Percentiles rank a stretch among this genome's conserved stretches.
Conservation (phyloP, 2,113 vertebrate species). For the Monarcha castaneiventris region DNA sequence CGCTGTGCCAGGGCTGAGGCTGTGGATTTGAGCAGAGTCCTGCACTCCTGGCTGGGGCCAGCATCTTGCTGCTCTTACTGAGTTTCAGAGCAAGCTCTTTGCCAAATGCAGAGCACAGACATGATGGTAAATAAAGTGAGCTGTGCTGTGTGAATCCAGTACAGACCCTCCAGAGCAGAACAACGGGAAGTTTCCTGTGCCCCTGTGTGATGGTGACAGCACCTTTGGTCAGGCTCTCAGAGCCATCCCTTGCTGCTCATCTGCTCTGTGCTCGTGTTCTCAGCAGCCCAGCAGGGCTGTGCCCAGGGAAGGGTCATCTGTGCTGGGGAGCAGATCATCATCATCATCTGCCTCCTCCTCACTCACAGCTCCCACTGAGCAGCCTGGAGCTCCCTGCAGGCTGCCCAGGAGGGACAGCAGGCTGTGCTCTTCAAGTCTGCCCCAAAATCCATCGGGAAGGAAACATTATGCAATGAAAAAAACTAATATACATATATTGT, state of each 20-base stretch:
- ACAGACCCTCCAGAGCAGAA: background rate
- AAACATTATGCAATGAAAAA: background rate
- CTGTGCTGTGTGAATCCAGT: background rate
- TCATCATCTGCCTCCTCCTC: background rate
- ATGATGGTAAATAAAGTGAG: background rate
- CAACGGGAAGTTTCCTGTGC: background rate
- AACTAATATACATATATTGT: background rate
- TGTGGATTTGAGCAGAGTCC: background rate
- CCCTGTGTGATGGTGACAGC: fast-evolving
- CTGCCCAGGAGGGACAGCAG: background rate
- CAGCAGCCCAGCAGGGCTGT: background rate
- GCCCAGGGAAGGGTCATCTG: background rate
- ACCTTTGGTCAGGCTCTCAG: background rate
- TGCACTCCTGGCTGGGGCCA: background rate
- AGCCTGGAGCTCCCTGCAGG: background rate
- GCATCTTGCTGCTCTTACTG: background rate
- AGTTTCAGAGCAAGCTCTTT: background rate
- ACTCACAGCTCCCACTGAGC: background rate
- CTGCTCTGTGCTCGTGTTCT: background rate
- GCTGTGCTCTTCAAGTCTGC: background rate
- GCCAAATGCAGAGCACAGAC: background rate
- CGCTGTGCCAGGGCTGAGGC: background rate
- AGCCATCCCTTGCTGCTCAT: fast-evolving
- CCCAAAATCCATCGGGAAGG: background rate
- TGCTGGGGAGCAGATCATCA: background rate